Conservation (phyloP, 2,888 invertebrate species). For the Aproaerema taeniolella region DNA sequence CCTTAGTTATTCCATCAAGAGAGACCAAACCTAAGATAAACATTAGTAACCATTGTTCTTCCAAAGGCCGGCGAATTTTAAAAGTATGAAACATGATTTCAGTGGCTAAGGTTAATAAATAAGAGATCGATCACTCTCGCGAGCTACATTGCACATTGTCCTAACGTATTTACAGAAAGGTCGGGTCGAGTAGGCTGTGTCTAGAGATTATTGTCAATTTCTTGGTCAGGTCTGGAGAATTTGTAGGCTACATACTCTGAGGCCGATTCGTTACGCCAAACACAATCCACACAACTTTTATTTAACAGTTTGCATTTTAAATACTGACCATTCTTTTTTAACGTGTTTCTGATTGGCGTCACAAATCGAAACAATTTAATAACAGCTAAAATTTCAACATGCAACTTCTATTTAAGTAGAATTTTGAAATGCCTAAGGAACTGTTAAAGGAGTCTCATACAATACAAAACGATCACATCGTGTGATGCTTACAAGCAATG, state of each 20-base stretch:
- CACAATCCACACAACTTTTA: background rate
- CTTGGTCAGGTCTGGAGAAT: constrained; percentile 64
- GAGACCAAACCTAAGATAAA: too few species aligned
- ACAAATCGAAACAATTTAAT: constrained; percentile 17
- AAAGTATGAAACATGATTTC: too few species aligned
- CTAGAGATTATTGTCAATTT: constrained; percentile 73
- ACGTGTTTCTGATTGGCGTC: background rate
- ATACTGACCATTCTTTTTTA: background rate
- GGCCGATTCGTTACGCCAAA: constrained; percentile 5
- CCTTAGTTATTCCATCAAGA: too few species aligned
- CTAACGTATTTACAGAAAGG: constrained; percentile 40
- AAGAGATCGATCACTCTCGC: background rate
- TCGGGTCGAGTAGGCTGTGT: constrained; percentile 56
- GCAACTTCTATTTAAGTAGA: constrained; percentile 40
- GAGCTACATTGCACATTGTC: constrained; percentile 20
- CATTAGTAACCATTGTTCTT: too few species aligned
- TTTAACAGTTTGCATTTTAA: background rate
- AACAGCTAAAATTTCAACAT: constrained; percentile 29
- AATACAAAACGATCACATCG: constrained; percentile 55
- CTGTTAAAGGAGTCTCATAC: constrained; percentile 44
- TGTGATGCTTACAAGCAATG: constrained; percentile 64
- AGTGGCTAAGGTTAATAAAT: too few species aligned
- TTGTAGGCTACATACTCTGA: constrained; percentile 31
- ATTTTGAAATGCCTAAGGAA: constrained; percentile 37
- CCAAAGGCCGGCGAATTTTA: too few species aligned